Evolutionary conservation across 2,888 invertebrate genomes (phyloP), one percentile per base, ranked within the genome.

Genomic region (Spodoptera exigua): DNA sequence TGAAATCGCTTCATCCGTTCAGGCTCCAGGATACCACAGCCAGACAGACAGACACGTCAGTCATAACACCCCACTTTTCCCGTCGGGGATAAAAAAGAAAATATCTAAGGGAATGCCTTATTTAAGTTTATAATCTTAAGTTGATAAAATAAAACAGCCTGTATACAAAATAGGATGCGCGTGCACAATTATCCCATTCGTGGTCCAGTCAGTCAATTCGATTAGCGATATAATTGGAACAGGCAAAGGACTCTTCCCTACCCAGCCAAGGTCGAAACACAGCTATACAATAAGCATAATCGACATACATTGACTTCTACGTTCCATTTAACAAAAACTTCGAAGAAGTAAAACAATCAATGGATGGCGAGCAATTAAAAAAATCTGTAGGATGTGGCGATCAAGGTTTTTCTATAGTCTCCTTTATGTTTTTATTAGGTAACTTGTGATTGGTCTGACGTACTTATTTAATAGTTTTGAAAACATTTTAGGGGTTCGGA

Each of bases 171-270:
- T 89, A 78, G 89, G 88, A 88, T 85, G 88, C 89, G 88, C 86
- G 86, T 86, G 89, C 59, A 78, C 93, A 92, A 93, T 93, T 93
- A 93, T 93, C 83, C 82, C 89, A 92, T 93, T 90, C 77, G 70
- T 63, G 65, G 82, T 80, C 57, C 70, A 89, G 92, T 88, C 90
- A 90, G 84, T 89, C 92, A 93, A 92, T 93, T 93, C 92, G 92
- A 93, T 93, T 93, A 93, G 87, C 47, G 73, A 47, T 56, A 81
- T 92, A 91, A 93, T 93, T 92, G 91, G 80, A 77, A 68, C 79
- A 71, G 83, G 83, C 85, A 88, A 88, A 89, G 90, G 89, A 88
- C 88, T 81, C 80, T 78, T 81, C 83, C 77, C 81, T 80, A 59
- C 70, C 65, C 59, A 72, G 76, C 80, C 89, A 90, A 89, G 89